Percentiles rank a stretch among this genome's conserved stretches.
phyloP scores from a whole-genome alignment of 1,140 invertebrate genomes.

The Cherax destructor region DNA sequence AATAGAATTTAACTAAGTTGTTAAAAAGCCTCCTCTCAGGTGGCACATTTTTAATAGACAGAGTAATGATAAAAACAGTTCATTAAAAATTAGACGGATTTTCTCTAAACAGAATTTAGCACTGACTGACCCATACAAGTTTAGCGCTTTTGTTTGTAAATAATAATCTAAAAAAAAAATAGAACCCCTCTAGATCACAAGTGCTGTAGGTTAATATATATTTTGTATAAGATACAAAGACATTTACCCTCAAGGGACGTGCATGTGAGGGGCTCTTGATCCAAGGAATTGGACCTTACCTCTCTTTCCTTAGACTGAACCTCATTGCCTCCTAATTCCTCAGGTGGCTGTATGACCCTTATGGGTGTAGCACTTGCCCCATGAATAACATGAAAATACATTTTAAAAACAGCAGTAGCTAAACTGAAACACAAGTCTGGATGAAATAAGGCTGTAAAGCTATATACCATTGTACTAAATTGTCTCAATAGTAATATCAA shows the following conservation, averaged over 20 bases:
- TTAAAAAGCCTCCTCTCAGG: background rate
- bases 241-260: background rate
- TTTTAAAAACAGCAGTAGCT: background rate
- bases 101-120: no score
- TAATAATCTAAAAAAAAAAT: background rate
- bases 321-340: background rate
- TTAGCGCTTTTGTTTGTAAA: background rate
- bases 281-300: no score
- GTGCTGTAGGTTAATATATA: background rate
- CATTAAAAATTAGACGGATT: no score
- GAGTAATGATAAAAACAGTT: background rate
- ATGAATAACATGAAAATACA: background rate
- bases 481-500: constrained; percentile 61
- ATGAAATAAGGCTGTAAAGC: constrained; percentile 65
- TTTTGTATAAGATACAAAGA: background rate
- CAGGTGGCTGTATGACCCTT: no score
- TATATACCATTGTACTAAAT: constrained; percentile 67
- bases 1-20: background rate
- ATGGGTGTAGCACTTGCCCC: background rate
- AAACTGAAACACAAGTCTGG: constrained; percentile 11
- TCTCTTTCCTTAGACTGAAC: no score
- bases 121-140: background rate
- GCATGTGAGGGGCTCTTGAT: no score
- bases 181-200: background rate
- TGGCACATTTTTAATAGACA: background rate